Evolutionary conservation across 2,113 vertebrate species (phyloP), one percentile per base, ranked within the genome.

Genomic region (Lepus europaeus): DNA sequence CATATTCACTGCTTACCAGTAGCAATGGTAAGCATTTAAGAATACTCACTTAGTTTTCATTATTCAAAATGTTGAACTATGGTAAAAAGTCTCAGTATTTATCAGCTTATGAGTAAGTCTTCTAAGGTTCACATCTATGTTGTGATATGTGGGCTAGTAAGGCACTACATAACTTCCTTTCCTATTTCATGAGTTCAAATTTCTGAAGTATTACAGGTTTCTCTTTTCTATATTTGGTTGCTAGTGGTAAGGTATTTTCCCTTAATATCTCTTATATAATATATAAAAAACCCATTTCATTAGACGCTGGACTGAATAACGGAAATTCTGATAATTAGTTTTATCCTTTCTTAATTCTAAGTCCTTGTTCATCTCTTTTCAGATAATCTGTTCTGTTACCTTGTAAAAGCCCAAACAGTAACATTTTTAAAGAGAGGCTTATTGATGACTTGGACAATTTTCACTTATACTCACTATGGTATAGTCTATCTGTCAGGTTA

Each of bases 301-400:
- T 78, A 25, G 23, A 33, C 39, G 45, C n/a, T 76, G 39, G 33
- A 0, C 14, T 85, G 5, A 17, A 4, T 7, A 53, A 77, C 3
- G 20, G 20, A 29, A 77, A 93, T 25, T 53, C 1, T 59, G 4
- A 25, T 78, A 45, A 33, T 84, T 20, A 33, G 0, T 1, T 14
- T 66, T 89, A 27, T 68, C 76, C 56, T 84, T 7, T 77, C 49
- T 78, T 73, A 78, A 87, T 89, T 19, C 45, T 89, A 91, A 90
- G 27, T 36, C 7, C 8, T 78, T 64, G 6, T 27, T 87, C 36
- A 63, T 59, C 31, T 87, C 19, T 95, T 89, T 82, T 77, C 23
- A 86, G 7, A 78, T 68, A 53, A 66, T 6, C 59, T 9, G 9
- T 70, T 77, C 13, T 36, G 27, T 10, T 86, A 39, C 0, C 36